Evolutionary conservation across 2,797 vertebrate species (phyloP), one percentile per base, ranked within the genome.

Genomic region (Microctenopoma stevenorrisi): DNA sequence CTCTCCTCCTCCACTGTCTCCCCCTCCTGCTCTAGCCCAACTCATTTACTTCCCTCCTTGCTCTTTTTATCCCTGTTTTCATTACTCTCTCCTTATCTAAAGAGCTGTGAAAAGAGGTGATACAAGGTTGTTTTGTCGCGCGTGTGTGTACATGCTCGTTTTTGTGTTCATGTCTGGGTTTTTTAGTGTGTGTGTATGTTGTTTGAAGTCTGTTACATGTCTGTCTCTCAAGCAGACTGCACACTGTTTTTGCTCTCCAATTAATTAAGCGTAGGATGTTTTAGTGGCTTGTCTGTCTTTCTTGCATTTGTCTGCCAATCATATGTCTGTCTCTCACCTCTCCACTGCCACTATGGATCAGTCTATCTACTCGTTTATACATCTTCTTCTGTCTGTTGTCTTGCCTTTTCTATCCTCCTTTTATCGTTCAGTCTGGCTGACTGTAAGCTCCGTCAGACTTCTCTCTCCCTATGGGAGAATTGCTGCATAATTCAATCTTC

Each of bases 231-330:
- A 68, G 76, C 74, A 80, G 79, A 79, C 78, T 71, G 70, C 0
- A 53, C 78, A 69, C 79, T 81, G 68, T 76, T 84, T 82, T 84
- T 12, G 9, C 81, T 78, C 76, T 78, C 60, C 84, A 84, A 89
- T 89, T 89, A 90, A 89, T 89, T 82, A 84, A 82, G 84, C 66
- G 62, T 85, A 72, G 72, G 82, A 78, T 79, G 77, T 59, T 83
- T 83, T 54, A 62, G 66, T 83, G 71, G 66, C 77, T 69, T 78
- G 55, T 83, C 67, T 78, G 60, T 74, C 71, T 78, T 37, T 42
- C 72, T 82, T 61, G 56, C 51, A 47, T 72, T 65, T 60, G 47
- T 70, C 54, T 76, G 50, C 30, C 72, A 64, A 71, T 73, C 74
- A 59, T 69, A 62, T 66, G 28, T 81, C 66, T 68, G 15, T 28